These are phyloP conservation scores for Andinoacara biseriatus DNA, from an alignment of 2,113 vertebrate species.

Conservation along the genomic window DNA sequence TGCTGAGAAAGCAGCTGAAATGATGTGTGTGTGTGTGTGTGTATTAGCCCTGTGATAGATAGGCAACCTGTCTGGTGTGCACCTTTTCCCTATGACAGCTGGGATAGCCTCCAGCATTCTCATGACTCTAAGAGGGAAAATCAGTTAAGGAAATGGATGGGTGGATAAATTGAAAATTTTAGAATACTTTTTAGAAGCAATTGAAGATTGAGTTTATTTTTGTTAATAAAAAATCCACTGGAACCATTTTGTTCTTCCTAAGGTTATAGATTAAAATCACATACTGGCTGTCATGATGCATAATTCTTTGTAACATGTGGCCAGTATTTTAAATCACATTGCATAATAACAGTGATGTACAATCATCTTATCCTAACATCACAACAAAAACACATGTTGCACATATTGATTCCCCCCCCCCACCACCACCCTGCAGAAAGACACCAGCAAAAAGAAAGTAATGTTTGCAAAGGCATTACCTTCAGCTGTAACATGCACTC, in stretches of 20 bases:
- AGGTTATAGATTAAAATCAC: not conserved
- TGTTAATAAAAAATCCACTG: not conserved
- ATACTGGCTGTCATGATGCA: not conserved
- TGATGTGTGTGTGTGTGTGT: no score
- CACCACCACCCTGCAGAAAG: not conserved
- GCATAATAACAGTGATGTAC: conserved; percentile 1
- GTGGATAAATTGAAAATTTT: not conserved
- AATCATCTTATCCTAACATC: not conserved
- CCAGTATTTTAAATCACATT: not conserved
- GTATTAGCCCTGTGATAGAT: no score
- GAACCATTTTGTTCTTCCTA: not conserved
- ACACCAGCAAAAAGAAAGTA: not conserved
- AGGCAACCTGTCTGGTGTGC: no score
- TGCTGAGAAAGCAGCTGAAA: not conserved
- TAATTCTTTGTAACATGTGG: not conserved
- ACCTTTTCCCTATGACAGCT: no score
- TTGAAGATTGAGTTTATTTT: not conserved
- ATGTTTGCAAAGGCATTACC: conserved; percentile 4
- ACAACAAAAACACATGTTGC: conserved; percentile 6
- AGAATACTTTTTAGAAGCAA: not conserved
- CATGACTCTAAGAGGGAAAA: not conserved
- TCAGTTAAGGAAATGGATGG: not conserved
- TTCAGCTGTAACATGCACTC: conserved; percentile 1
- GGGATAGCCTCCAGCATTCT: not conserved
- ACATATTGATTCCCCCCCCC: not conserved